Evolutionary conservation across 2,113 vertebrate genomes (phyloP), one percentile per base, ranked within the genome.

Genomic region (Tachysurus fulvidraco): DNA sequence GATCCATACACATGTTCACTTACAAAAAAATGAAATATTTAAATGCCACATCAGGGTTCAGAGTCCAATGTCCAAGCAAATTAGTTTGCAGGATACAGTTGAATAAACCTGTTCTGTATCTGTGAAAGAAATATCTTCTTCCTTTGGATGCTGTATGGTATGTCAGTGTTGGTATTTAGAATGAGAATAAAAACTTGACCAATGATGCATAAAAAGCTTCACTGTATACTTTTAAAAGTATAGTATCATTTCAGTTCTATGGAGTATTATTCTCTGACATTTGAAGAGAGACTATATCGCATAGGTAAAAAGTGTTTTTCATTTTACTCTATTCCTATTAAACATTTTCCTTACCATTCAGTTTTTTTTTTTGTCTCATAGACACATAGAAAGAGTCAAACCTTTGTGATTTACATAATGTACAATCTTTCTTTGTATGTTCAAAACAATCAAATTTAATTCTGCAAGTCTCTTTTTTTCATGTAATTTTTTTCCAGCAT

Each of bases 11-110:
- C 88, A 64, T 67, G 84, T 83, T 67, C 84, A 88, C 81, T 83
- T 93, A 94, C 64, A 92, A 93, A 85, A 85, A 92, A 74, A 79
- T 57, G 71, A n/a, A 79, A 88, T 36, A 77, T 78, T 76, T 87
- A 84, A 67, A 88, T 62, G 77, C 46, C 76, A 69, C 52, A 79
- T 76, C 84, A 78, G 81, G 73, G n/a, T 82, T 85, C 65, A 17
- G 36, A 85, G 57, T 81, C 62, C 59, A 87, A 78, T 64, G 62
- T 84, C 86, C 64, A 57, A n/a, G 71, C 57, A 25, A 74, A 64
- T 55, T 44, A 21, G 83, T 80, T 85, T 46, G 62, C 5, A 44
- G 7, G 55, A 44, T 57, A 80, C 12, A 3, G 16, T 23, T 60
- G 78, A 60, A 81, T 79, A 55, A 78, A 55, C 46, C 52, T 41